phyloP scores from a whole-genome alignment of 1,140 invertebrate genomes.

The Pseudomyrmex flavicornis region DNA sequence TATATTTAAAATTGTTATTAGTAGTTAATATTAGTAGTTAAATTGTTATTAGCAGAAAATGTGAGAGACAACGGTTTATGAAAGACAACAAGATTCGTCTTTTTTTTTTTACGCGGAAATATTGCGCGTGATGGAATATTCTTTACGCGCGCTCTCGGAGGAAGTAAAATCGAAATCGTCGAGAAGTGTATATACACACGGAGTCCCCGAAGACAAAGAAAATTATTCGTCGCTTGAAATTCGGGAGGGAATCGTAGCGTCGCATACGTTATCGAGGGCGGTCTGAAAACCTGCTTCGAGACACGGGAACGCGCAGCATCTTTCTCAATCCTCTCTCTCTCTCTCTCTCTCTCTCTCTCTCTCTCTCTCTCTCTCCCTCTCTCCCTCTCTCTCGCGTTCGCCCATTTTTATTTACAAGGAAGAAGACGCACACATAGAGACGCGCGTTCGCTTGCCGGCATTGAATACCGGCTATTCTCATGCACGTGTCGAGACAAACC shows the following conservation, averaged over 20 bases:
- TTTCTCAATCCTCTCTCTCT: not conserved
- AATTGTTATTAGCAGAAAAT: no score
- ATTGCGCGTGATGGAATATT: not conserved
- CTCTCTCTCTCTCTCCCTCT: not conserved
- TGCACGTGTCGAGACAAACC: constrained; percentile 49
- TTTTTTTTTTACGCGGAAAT: no score
- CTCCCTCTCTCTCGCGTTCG: not conserved
- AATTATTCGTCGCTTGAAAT: constrained; percentile 49
- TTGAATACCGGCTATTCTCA: constrained; percentile 21
- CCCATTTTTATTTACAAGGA: constrained; percentile 43
- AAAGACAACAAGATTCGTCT: not conserved
- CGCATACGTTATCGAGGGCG: constrained; percentile 55
- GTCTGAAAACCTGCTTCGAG: constrained; percentile 55
- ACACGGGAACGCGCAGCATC: constrained; percentile 48
- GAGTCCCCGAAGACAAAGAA: constrained; percentile 1
- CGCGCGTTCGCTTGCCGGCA: not conserved
- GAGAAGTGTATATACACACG: not conserved
- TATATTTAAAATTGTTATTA: no score
- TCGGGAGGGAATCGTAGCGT: constrained; percentile 47
- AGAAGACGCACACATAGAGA: constrained; percentile 9
- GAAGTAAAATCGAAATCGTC: not conserved
- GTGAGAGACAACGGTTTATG: no score
- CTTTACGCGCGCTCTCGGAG: not conserved
- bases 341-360: not conserved
- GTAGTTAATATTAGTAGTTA: no score